Evolutionary conservation across 1,140 invertebrate genomes (phyloP).

Genomic region (Nephila pilipes): DNA sequence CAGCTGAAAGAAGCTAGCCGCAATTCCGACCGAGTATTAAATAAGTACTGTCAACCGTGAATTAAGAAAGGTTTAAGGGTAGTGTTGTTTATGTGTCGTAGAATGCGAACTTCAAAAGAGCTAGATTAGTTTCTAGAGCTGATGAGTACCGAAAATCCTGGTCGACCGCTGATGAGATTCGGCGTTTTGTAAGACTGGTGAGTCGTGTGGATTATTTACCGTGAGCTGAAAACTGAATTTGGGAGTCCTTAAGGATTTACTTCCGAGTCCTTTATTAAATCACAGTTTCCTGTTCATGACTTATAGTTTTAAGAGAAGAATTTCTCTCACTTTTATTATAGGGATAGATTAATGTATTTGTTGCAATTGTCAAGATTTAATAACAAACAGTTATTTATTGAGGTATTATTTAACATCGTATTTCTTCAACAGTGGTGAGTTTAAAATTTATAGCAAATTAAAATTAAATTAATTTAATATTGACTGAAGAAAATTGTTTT

Average conservation of each 20-base stretch:
- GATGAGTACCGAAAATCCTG: not conserved
- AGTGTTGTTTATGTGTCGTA: constrained; percentile 2
- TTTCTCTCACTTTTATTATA: not conserved
- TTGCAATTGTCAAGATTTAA: not conserved
- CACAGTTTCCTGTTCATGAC: not conserved
- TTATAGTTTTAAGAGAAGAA: not conserved
- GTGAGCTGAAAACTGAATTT: not conserved
- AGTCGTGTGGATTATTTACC: not conserved
- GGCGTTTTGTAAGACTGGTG: not conserved
- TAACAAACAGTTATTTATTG: no score
- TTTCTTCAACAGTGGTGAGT: no score
- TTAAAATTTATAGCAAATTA: no score
- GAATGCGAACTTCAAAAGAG: not conserved
- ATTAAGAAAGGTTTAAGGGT: constrained; percentile 35
- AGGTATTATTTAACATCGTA: no score
- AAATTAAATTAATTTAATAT: no score
- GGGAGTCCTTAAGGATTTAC: not conserved
- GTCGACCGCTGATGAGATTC: not conserved
- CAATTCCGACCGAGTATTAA: constrained; percentile 5
- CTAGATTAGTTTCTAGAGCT: not conserved
- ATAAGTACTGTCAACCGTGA: constrained; percentile 35
- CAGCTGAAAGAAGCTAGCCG: not conserved
- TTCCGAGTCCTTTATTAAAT: not conserved
- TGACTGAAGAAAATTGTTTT: no score
- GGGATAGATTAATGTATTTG: no score